phyloP scores from a whole-genome alignment of 2,113 vertebrate species.

The Megaceryle maxima region DNA sequence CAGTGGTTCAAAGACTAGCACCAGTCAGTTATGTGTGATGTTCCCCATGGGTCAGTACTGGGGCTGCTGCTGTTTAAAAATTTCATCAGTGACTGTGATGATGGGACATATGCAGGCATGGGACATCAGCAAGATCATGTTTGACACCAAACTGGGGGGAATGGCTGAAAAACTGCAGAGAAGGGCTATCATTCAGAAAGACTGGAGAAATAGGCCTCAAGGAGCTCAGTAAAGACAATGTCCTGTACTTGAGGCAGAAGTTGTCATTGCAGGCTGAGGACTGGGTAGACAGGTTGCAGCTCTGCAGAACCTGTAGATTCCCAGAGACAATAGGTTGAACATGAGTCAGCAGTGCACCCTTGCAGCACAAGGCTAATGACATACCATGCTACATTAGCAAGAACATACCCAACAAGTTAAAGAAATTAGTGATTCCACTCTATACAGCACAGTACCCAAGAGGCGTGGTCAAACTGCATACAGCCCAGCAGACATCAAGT shows the following conservation, averaged over 20 bases:
- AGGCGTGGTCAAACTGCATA: neutral
- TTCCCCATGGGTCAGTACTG: neutral
- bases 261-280: neutral
- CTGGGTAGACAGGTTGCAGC: neutral
- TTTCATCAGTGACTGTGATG: neutral
- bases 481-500: neutral
- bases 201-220: neutral
- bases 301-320: neutral
- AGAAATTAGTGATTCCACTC: neutral
- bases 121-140: neutral
- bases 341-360: neutral
- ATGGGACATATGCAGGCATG: neutral
- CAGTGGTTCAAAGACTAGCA: neutral
- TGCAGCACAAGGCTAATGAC: neutral
- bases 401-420: neutral
- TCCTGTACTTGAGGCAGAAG: neutral
- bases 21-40: neutral
- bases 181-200: neutral
- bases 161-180: neutral
- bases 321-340: fast-evolving
- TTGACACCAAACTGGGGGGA: neutral
- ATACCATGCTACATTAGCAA: neutral
- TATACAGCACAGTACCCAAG: neutral
- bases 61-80: neutral
- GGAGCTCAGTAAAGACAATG: neutral